phyloP scores from a whole-genome alignment of 1,140 invertebrate genomes.

The Drosophila eugracilis region DNA sequence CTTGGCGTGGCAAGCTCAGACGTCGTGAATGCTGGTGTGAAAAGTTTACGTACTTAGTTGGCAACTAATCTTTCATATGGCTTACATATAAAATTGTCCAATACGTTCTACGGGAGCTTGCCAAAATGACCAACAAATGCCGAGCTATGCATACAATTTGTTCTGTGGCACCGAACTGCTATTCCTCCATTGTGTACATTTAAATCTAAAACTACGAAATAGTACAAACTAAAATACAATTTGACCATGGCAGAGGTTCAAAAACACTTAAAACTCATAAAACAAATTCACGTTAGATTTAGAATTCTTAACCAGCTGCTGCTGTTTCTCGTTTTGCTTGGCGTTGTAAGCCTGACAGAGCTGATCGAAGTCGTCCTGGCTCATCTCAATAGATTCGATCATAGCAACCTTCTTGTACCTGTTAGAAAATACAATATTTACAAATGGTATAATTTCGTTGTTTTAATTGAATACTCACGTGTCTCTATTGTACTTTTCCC shows the following conservation, averaged over 20 bases:
- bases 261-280: conserved; percentile 83
- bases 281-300: conserved; percentile 67
- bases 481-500: conserved; percentile 92
- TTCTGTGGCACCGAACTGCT: conserved; percentile 3
- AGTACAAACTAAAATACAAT: conserved; percentile 69
- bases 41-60: conserved; percentile 23
- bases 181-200: conserved; percentile 11
- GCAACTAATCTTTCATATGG: conserved; percentile 59
- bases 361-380: conserved; percentile 55
- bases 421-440: background rate
- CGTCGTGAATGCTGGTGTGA: conserved; percentile 11
- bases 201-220: conserved; percentile 45
- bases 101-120: conserved; percentile 23
- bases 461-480: conserved; percentile 86
- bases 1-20: conserved; percentile 52
- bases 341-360: conserved; percentile 53
- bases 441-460: too few species aligned
- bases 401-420: conserved; percentile 74
- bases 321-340: conserved; percentile 33
- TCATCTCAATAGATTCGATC: conserved; percentile 59
- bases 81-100: conserved; percentile 68
- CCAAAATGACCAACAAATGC: background rate
- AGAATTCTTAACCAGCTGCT: conserved; percentile 16
- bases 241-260: conserved; percentile 60
- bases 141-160: background rate